A percentile compares a stretch with the other conserved stretches of the same genome.
Evolutionary conservation across 2,888 invertebrate genomes (phyloP).

Genomic region (Philaethria dido): DNA sequence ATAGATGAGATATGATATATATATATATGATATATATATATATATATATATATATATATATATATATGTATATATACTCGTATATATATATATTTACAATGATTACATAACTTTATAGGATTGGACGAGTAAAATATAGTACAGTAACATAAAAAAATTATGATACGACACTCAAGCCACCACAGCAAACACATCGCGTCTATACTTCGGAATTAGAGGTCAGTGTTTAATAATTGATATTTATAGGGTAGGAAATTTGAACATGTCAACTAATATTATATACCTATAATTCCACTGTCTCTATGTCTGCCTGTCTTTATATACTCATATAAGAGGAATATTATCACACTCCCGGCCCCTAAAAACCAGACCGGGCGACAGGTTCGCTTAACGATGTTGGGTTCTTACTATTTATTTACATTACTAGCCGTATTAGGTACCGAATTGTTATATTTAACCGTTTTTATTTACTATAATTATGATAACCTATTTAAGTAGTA

Average conservation of each 20-base stretch:
- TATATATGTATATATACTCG: too few species aligned
- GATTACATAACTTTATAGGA: not conserved
- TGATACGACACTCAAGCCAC: not conserved
- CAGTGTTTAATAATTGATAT: not conserved
- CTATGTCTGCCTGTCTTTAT: conserved; percentile 9
- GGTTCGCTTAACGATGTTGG: conserved; percentile 14
- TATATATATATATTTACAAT: too few species aligned
- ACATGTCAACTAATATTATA: conserved; percentile 16
- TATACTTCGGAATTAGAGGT: not conserved
- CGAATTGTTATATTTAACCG: not conserved
- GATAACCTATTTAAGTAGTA: too few species aligned
- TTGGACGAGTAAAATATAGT: too few species aligned
- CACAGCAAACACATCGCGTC: not conserved
- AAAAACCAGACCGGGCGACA: conserved; percentile 9
- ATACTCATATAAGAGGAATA: not conserved
- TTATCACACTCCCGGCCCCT: conserved; percentile 12
- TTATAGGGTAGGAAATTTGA: not conserved
- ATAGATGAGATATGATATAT: too few species aligned
- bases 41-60: too few species aligned
- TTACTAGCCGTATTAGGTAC: not conserved
- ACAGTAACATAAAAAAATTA: not conserved
- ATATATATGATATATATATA: too few species aligned
- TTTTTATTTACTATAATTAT: not conserved
- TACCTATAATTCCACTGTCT: conserved; percentile 9
- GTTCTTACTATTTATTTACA: conserved; percentile 7